Conservation (phyloP, 2,888 invertebrate genomes). For the Ferdinandea cuprea region DNA sequence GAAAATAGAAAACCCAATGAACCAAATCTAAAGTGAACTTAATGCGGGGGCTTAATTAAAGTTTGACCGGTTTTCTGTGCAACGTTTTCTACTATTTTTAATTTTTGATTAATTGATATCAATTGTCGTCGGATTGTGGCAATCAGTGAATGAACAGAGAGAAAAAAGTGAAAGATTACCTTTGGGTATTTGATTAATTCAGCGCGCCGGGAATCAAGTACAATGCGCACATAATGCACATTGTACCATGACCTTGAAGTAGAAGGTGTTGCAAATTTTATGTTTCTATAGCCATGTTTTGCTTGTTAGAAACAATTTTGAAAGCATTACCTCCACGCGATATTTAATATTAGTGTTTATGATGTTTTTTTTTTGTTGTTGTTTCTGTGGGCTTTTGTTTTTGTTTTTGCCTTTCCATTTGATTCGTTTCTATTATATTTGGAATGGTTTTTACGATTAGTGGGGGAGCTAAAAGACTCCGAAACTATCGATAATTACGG, state of each 20-base stretch:
- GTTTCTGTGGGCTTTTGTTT: conserved; percentile 29
- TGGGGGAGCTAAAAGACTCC: neutral
- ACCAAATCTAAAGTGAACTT: conserved; percentile 47
- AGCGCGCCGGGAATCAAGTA: conserved; percentile 28
- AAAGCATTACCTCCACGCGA: conserved; percentile 63
- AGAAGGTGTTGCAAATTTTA: conserved; percentile 53
- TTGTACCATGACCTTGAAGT: conserved; percentile 58
- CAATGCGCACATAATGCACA: conserved; percentile 12
- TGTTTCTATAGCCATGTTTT: conserved; percentile 37
- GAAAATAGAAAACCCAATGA: conserved; percentile 35
- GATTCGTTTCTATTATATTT: conserved; percentile 9
- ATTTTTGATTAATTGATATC: conserved; percentile 39
- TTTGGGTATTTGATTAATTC: too few relatives aligned
- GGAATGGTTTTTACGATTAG: conserved; percentile 19
- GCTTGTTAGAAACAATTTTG: conserved; percentile 32
- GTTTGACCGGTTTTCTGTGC: conserved; percentile 35
- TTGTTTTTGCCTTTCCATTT: conserved; percentile 13
- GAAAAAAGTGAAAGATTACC: too few relatives aligned
- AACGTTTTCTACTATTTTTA: neutral
- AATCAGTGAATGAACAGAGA: neutral
- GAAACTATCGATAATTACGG: conserved; percentile 32
- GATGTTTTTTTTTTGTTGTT: neutral
- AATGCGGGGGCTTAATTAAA: conserved; percentile 45
- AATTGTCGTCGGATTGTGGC: conserved; percentile 41
- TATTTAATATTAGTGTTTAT: conserved; percentile 55